Conservation (phyloP, 2,113 vertebrate species). For the Colius striatus region DNA sequence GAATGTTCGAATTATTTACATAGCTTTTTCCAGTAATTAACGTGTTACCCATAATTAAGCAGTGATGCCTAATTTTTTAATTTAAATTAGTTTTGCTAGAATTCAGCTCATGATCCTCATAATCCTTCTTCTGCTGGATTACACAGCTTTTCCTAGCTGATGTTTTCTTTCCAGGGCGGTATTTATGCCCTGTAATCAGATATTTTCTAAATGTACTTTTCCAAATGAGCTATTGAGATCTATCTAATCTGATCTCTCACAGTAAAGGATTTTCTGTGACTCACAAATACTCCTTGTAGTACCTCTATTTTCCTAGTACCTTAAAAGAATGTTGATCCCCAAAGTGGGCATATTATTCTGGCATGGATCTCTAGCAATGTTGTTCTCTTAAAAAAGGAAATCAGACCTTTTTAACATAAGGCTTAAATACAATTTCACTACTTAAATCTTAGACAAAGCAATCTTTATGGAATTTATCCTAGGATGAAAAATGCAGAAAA, state of each 20-base stretch:
- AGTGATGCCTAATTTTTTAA: not conserved
- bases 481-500: not conserved
- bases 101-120: not conserved
- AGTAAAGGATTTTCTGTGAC: not conserved
- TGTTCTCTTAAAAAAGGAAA: not conserved
- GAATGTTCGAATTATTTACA: not conserved
- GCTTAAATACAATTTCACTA: not conserved
- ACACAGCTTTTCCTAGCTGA: not conserved
- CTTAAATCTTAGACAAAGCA: not conserved
- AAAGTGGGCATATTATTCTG: not conserved
- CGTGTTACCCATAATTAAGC: not conserved
- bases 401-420: not conserved
- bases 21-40: not conserved
- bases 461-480: not conserved
- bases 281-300: not conserved
- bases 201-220: slow-evolving; percentile 23
- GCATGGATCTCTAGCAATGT: not conserved
- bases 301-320: not conserved
- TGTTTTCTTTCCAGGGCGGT: not conserved
- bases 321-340: not conserved
- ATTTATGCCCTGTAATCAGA: not conserved
- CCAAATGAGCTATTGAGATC: not conserved
- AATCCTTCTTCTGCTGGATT: not conserved
- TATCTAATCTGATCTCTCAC: not conserved
- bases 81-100: not conserved